A percentile compares a stretch with the other conserved stretches of the same genome.
Evolutionary conservation across 2,113 vertebrate species (phyloP).

Genomic region (Sardina pilchardus): DNA sequence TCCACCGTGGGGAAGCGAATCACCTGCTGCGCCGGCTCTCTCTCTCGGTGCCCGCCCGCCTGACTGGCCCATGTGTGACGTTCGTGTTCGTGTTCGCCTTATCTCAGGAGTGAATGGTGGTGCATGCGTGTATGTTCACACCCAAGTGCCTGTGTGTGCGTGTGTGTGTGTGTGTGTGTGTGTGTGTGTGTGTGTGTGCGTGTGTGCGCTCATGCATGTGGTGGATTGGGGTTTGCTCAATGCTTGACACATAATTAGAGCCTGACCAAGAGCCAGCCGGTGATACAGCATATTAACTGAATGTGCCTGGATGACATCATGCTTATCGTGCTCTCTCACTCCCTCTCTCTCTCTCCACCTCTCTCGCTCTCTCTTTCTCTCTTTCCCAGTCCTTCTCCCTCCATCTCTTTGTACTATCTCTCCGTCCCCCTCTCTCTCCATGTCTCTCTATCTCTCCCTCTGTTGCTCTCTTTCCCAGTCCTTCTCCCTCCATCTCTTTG

Average conservation of each 20-base stretch:
- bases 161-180: constrained; percentile 28
- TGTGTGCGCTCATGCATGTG: constrained; percentile 51
- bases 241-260: constrained; percentile 15
- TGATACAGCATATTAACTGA: not conserved
- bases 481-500: not conserved
- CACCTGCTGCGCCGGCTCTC: not conserved
- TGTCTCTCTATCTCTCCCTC: not conserved
- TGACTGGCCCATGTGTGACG: not conserved
- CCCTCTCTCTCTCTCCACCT: constrained; percentile 3
- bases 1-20: not conserved
- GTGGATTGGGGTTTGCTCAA: not conserved
- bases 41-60: not conserved
- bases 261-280: not conserved
- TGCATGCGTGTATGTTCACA: not conserved
- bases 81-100: too few relatives aligned
- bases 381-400: not conserved
- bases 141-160: not conserved
- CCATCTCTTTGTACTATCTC: not conserved
- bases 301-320: constrained; percentile 22
- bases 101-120: not conserved
- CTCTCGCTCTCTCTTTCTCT: not conserved
- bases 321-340: constrained; percentile 25
- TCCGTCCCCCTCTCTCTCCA: constrained; percentile 16
- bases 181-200: constrained; percentile 27
- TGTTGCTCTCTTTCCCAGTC: constrained; percentile 36